phyloP scores from a whole-genome alignment of 2,888 invertebrate genomes.

The Cataglyphis altisquamis region DNA sequence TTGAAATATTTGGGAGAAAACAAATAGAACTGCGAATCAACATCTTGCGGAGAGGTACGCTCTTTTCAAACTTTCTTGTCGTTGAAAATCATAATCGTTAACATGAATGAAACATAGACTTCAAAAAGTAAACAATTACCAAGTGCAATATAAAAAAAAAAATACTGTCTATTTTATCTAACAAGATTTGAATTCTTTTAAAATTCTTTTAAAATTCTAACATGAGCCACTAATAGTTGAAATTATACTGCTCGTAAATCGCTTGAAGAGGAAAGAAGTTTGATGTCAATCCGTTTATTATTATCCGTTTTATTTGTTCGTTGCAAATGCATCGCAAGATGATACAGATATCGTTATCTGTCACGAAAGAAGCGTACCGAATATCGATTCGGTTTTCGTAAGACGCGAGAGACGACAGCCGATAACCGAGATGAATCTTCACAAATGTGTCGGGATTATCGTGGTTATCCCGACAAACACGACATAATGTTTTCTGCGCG shows the following conservation, averaged over 20 bases:
- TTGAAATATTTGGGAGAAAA: slow-evolving; percentile 24
- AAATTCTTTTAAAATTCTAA: neutral
- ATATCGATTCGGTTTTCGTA: slow-evolving; percentile 54
- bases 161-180: neutral
- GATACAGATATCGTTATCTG: slow-evolving; percentile 53
- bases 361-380: slow-evolving; percentile 30
- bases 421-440: neutral
- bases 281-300: slow-evolving; percentile 9
- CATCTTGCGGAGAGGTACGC: neutral
- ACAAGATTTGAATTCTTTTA: neutral
- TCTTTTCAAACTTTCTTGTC: neutral
- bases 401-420: slow-evolving; percentile 30
- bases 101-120: neutral
- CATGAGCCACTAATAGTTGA: neutral
- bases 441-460: slow-evolving; percentile 49
- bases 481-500: slow-evolving; percentile 75
- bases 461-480: slow-evolving; percentile 60
- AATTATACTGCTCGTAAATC: neutral
- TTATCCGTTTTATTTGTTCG: neutral
- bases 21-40: neutral
- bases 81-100: slow-evolving; percentile 14
- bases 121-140: neutral
- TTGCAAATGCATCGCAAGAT: slow-evolving; percentile 36
- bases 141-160: neutral
- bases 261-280: neutral